Evolutionary conservation across 2,113 vertebrate species (phyloP), one percentile per base, ranked within the genome.

Genomic region (Anas platyrhynchos): DNA sequence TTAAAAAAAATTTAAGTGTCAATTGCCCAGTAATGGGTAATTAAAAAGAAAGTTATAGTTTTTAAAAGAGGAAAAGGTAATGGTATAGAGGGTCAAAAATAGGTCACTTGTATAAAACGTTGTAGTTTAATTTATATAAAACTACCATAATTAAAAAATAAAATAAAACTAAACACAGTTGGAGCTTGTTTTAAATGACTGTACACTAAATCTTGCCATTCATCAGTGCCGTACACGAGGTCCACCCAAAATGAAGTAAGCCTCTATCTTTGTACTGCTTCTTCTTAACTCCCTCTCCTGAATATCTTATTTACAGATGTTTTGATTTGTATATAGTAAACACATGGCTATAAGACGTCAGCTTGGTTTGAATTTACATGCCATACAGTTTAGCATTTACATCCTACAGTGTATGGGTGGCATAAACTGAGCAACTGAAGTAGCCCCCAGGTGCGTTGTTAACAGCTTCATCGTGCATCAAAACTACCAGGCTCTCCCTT

Each of bases 41-140:
- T 88, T 89, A 96, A 97, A 96, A 97, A 96, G 90, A 96, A 96
- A 97, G 92, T 90, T 91, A 98, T 96, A 97, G 85, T 96, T 96
- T 96, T 95, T 97, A 97, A 96, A 88, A 95, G 94, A 93, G 74
- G 93, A 81, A 94, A 95, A 89, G 93, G 71, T 96, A 95, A 96
- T 86, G 92, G 92, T 96, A 93, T 97, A 93, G 83, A 97, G 88
- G 76, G 95, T 94, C 97, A 97, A 96, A 96, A 97, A 88, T 93
- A 96, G 96, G 82, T 95, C 96, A 97, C 96, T 97, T 97, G 96
- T 97, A 97, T 98, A 98, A 97, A 97, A 96, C 46, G 0, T 89
- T 97, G 93, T 97, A 97, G 97, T 97, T 96, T 98, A 97, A 98
- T 98, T 98, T 98, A 98, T 98, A 96, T 97, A 94, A 96, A 97